These are phyloP conservation scores for Catalaphyllia jardinei DNA, from an alignment of 64 coral and sea anemone species.

Conservation along the genomic window DNA sequence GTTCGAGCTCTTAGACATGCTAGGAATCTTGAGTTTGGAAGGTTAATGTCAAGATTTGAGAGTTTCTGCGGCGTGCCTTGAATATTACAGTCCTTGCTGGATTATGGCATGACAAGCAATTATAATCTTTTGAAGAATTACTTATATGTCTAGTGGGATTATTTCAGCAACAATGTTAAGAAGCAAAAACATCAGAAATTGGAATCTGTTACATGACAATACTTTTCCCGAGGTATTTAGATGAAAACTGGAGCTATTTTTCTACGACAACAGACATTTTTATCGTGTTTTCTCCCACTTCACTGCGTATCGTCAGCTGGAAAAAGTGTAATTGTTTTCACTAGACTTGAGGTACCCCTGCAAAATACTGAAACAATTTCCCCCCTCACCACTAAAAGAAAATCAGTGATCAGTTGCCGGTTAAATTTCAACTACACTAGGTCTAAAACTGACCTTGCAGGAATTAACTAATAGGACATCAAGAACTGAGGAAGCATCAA, in stretches of 20 bases:
- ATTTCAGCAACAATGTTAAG: constrained; percentile 9
- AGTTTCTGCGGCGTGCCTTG: neutral
- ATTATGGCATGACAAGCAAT: neutral
- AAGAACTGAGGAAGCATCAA: constrained; percentile 20
- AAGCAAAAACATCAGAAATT: neutral
- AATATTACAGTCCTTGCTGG: constrained; percentile 11
- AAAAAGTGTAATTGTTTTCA: too few relatives aligned
- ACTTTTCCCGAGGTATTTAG: neutral
- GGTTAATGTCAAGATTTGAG: neutral
- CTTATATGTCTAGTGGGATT: constrained; percentile 26
- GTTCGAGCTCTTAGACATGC: neutral
- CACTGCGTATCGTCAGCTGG: too few relatives aligned
- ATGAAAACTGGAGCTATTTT: neutral
- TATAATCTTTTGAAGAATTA: constrained; percentile 15
- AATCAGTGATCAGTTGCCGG: neutral
- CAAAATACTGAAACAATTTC: neutral
- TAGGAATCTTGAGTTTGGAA: neutral
- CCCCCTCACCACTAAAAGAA: neutral
- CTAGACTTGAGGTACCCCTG: too few relatives aligned
- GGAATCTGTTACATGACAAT: constrained; percentile 32
- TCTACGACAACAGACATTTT: too few relatives aligned
- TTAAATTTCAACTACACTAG: constrained; percentile 3
- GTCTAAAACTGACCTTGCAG: neutral
- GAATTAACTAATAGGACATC: constrained; percentile 11
- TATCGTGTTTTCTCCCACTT: too few relatives aligned